phyloP scores from a whole-genome alignment of 2,113 vertebrate genomes.

The Ptilonorhynchus violaceus region DNA sequence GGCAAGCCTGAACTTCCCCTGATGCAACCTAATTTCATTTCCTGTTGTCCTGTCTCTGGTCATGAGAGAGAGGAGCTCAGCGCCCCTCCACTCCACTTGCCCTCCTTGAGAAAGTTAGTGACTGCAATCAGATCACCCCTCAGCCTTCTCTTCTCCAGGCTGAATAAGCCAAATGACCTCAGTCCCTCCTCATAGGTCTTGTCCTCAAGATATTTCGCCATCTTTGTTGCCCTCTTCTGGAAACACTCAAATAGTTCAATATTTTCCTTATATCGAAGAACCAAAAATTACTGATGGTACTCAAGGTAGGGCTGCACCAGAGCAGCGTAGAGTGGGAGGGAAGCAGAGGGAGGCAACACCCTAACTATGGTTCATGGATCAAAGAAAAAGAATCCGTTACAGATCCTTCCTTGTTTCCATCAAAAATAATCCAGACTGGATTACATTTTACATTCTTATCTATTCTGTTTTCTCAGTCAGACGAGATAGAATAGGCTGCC shows the following conservation, averaged over 20 bases:
- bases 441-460: background rate
- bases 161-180: background rate
- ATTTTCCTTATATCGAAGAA: background rate
- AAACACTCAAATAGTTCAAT: background rate
- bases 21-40: background rate
- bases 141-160: background rate
- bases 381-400: background rate
- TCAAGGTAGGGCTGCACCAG: rapidly evolving
- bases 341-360: rapidly evolving
- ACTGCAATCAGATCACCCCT: background rate
- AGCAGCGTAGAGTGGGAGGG: background rate
- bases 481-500: background rate
- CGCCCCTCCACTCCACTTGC: rapidly evolving
- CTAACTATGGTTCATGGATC: background rate
- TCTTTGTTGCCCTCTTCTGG: background rate
- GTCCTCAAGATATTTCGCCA: background rate
- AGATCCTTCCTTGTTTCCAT: background rate
- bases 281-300: background rate
- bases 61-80: background rate
- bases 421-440: background rate
- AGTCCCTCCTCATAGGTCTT: background rate
- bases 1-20: background rate
- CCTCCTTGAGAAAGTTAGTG: background rate
- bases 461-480: background rate
- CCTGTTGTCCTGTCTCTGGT: background rate